Percentiles rank a stretch among this genome's conserved stretches.
Evolutionary conservation across 2,113 vertebrate genomes (phyloP).

Genomic region (Semnornis frantzii): DNA sequence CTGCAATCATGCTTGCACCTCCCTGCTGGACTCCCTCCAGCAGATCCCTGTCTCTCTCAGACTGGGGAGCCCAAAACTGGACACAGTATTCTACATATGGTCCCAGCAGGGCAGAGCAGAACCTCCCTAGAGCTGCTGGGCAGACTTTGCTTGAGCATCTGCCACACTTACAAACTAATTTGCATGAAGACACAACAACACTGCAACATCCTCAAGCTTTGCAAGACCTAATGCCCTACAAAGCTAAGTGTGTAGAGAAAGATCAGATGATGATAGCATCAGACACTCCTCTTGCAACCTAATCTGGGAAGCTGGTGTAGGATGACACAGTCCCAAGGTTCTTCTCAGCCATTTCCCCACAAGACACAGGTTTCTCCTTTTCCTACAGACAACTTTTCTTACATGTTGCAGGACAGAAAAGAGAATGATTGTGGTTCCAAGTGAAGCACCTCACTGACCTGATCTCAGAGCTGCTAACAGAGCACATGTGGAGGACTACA

Average conservation of each 20-base stretch:
- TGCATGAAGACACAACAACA: not conserved
- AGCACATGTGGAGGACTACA: not conserved
- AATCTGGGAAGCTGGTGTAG: not conserved
- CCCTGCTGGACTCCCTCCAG: no score
- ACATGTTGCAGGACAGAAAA: not conserved
- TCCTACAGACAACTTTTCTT: not conserved
- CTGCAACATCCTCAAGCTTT: not conserved
- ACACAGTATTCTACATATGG: no score
- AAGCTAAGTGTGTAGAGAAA: not conserved
- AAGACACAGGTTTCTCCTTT: not conserved
- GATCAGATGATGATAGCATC: not conserved
- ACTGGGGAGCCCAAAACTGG: no score
- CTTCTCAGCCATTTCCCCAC: not conserved
- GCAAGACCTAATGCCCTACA: not conserved
- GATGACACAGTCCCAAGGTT: not conserved
- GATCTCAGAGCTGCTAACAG: not conserved
- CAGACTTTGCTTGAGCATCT: not conserved
- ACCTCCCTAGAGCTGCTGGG: no score
- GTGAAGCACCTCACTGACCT: not conserved
- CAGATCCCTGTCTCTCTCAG: no score
- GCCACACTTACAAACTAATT: not conserved
- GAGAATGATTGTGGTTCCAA: not conserved
- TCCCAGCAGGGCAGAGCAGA: no score
- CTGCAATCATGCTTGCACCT: no score
- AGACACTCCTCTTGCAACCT: not conserved